Evolutionary conservation across 2,888 invertebrate genomes (phyloP).

Genomic region (Drosophila borealis): DNA sequence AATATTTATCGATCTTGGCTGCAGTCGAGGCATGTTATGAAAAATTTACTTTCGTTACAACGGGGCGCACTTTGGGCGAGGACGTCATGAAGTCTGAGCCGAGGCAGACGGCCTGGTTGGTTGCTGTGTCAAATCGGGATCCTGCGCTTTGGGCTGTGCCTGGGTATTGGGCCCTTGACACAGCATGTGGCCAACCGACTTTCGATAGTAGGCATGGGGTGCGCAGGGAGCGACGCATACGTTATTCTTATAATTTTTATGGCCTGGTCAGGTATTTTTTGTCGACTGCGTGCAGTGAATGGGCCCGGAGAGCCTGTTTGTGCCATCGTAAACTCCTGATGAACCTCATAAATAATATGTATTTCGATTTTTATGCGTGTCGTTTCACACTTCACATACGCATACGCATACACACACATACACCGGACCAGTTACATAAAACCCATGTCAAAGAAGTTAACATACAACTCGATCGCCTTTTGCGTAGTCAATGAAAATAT

Average conservation of each 20-base stretch:
- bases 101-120: slow-evolving; percentile 12
- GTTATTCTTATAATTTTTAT: slow-evolving; percentile 75
- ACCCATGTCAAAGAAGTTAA: slow-evolving; percentile 77
- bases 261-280: slow-evolving; percentile 66
- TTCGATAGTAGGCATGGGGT: slow-evolving; percentile 9
- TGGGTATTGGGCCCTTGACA: slow-evolving; percentile 45
- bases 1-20: slow-evolving; percentile 68
- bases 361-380: slow-evolving; percentile 77
- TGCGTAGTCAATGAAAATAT: slow-evolving; percentile 71
- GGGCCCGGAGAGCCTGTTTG: slow-evolving; percentile 29
- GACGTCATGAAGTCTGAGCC: slow-evolving; percentile 78
- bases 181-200: slow-evolving; percentile 68
- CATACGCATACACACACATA: slow-evolving; percentile 3
- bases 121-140: slow-evolving; percentile 7
- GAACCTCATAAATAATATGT: slow-evolving; percentile 82
- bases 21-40: slow-evolving; percentile 60
- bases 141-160: not conserved
- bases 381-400: slow-evolving; percentile 68
- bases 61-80: slow-evolving; percentile 58
- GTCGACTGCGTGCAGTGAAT: slow-evolving; percentile 41
- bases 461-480: slow-evolving; percentile 48
- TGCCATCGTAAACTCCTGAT: slow-evolving; percentile 81
- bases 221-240: slow-evolving; percentile 47
- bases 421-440: slow-evolving; percentile 55
- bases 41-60: slow-evolving; percentile 77